Percentiles rank a stretch among this genome's conserved stretches.
phyloP scores from a whole-genome alignment of 2,113 vertebrate species.

The Cyanoramphus novaezelandiae region DNA sequence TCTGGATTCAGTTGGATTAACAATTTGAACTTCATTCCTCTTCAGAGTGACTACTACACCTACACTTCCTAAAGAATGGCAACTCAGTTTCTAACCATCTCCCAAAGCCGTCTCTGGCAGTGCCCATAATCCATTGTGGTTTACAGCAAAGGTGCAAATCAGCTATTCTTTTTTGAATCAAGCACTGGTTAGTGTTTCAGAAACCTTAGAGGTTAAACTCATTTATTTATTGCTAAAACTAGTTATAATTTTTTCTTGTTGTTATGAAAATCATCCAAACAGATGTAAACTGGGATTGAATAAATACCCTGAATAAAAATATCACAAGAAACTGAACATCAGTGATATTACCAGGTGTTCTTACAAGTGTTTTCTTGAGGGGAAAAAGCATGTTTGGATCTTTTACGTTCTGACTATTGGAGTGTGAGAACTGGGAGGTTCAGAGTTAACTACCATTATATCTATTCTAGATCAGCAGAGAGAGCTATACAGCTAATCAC shows the following conservation, averaged over 20 bases:
- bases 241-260: not conserved
- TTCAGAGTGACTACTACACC: not conserved
- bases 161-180: not conserved
- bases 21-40: not conserved
- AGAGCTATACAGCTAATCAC: conserved; percentile 65
- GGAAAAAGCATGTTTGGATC: not conserved
- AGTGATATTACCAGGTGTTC: not conserved
- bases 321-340: not conserved
- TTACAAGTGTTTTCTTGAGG: not conserved
- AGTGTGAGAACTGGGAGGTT: conserved; percentile 3
- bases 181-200: not conserved
- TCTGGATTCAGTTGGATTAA: not conserved
- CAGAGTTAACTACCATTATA: conserved; percentile 34
- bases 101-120: not conserved
- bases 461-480: conserved; percentile 58
- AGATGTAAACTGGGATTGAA: not conserved
- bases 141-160: not conserved
- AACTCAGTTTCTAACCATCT: not conserved
- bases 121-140: not conserved
- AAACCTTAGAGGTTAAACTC: not conserved
- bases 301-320: not conserved
- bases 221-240: not conserved
- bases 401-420: not conserved
- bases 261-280: not conserved
- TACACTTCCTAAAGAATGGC: not conserved